phyloP scores from a whole-genome alignment of 2,113 vertebrate species.

The Sphyrna mokarran region DNA sequence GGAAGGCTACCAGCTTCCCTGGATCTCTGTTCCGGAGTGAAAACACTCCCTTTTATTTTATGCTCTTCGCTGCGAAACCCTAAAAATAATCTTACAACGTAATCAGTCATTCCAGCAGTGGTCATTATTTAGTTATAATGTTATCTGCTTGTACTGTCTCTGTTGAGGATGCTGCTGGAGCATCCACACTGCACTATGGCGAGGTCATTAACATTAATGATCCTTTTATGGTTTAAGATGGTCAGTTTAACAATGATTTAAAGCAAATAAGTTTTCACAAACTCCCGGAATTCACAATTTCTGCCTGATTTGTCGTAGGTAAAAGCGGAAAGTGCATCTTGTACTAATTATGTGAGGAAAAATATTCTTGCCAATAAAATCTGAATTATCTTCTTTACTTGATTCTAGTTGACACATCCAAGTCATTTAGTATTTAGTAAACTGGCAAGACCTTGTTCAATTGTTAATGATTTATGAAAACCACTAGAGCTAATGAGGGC shows the following conservation, averaged over 20 bases:
- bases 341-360: background rate
- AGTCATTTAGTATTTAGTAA: constrained; percentile 28
- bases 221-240: background rate
- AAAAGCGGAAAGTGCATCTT: background rate
- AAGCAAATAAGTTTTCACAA: background rate
- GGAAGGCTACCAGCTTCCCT: background rate
- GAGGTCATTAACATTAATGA: background rate
- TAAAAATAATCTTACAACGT: background rate
- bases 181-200: background rate
- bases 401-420: background rate
- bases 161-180: background rate
- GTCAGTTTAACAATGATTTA: background rate
- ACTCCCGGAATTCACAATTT: background rate
- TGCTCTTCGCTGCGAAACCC: background rate
- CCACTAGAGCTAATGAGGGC: constrained; percentile 27
- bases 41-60: background rate
- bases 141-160: background rate
- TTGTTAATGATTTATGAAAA: constrained; percentile 32
- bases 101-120: background rate
- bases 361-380: background rate
- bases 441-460: constrained; percentile 12
- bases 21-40: background rate
- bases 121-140: background rate
- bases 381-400: background rate
- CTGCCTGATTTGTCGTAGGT: background rate